Conservation (phyloP, 1,140 invertebrate genomes). For the Leptinotarsa texana region DNA sequence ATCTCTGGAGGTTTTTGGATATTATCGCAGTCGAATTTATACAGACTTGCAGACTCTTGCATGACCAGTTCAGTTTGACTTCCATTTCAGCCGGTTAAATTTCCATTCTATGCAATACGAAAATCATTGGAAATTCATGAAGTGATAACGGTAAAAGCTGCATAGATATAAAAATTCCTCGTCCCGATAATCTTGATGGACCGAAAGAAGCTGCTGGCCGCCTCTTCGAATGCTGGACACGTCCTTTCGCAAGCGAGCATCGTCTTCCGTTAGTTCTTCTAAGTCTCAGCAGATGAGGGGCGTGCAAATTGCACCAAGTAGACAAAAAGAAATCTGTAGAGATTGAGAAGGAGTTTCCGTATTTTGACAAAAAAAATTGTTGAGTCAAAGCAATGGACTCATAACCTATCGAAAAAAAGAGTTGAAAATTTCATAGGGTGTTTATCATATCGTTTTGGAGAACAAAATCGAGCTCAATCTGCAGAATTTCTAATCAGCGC, state of each 20-base stretch:
- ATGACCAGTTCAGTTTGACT: not conserved
- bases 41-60: too few relatives aligned
- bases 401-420: too few relatives aligned
- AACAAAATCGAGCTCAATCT: too few relatives aligned
- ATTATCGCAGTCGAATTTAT: too few relatives aligned
- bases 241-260: not conserved
- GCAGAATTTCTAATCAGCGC: too few relatives aligned
- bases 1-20: too few relatives aligned
- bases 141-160: not conserved
- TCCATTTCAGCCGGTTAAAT: not conserved
- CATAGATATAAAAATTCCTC: not conserved
- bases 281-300: not conserved
- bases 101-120: not conserved
- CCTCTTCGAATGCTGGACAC: not conserved
- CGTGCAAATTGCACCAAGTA: not conserved
- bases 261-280: constrained; percentile 2
- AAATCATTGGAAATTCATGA: constrained; percentile 6
- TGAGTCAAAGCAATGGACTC: too few relatives aligned
- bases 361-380: too few relatives aligned
- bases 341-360: too few relatives aligned
- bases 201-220: not conserved
- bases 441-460: too few relatives aligned
- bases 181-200: not conserved
- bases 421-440: too few relatives aligned
- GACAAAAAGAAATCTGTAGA: not conserved